Base-by-base conservation (phyloP, 2,797 vertebrate genomes). In the Cercopithecus mitis region DNA sequence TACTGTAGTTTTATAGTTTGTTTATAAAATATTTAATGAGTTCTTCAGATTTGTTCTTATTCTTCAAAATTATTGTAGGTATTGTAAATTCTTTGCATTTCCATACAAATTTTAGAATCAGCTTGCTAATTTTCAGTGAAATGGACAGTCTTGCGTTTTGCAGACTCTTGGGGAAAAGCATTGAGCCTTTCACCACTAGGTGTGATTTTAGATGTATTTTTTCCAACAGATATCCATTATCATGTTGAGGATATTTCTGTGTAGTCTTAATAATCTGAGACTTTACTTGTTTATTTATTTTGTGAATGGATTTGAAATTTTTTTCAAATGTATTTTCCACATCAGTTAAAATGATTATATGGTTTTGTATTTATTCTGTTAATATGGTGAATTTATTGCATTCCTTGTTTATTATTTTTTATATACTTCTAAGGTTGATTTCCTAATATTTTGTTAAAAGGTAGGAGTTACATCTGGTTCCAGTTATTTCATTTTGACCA, bases 41-140 rank as follows among this genome's bases (percentile, higher is more conserved):
- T 87, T 87, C n/a, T 79, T n/a, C 13, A 87, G 47, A 43, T 91
- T 90, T 75, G 17, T 64, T 73, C 39, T 95, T 91, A 80, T 64
- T 93, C 90, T 94, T 75, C 1, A 58, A 58, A 91, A 67, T 52
- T 88, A 89, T 89, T 88, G 83, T 30, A 57, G 43, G 1, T 83
- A 43, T 58, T 75, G 3, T 83, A 90, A 89, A 57, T 92, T 24
- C 19, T 55, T 93, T 83, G 52, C 1, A 88, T 80, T 95, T 80
- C 27, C 30, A 67, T 50, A 24, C 75, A 95, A 43, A 90, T 64
- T 80, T 86, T 85, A 76, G 14, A 73, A 86, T 88, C 45, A 95
- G 11, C 30, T 75, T 96, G 52, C 76, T 41, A 75, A 58, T 19
- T 43, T 88, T 5, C 70, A 43, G 41, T 58, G 39, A 73, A 30